Evolutionary conservation across 2,888 invertebrate species (phyloP).

Genomic region (Eupithecia centaureata): DNA sequence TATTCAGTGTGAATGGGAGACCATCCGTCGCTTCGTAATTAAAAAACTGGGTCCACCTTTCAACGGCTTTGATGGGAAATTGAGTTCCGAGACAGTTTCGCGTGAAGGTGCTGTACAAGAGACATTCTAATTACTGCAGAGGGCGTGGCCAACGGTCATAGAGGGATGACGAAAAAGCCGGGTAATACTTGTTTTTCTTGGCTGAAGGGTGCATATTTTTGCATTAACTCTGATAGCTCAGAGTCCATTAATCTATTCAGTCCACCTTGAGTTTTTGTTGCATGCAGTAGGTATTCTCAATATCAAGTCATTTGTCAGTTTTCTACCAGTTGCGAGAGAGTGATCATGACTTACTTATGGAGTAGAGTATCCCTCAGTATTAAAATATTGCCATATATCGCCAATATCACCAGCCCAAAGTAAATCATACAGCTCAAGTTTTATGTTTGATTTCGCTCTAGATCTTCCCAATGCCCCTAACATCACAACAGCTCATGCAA

Average conservation of each 20-base stretch:
- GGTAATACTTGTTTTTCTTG: slow-evolving; percentile 6
- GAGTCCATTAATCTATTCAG: neutral
- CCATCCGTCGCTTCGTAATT: slow-evolving; percentile 25
- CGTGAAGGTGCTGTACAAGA: slow-evolving; percentile 57
- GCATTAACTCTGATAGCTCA: neutral
- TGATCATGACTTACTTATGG: neutral
- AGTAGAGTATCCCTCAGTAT: no score
- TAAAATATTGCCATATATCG: no score
- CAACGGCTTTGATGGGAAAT: slow-evolving; percentile 44
- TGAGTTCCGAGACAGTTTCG: slow-evolving; percentile 49
- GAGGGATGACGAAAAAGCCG: slow-evolving; percentile 12
- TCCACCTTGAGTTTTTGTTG: neutral
- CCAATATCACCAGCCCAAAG: no score
- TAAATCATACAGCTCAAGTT: no score
- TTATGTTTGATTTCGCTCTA: neutral
- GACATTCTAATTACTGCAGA: slow-evolving; percentile 71
- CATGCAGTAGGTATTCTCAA: neutral
- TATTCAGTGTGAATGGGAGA: slow-evolving; percentile 20
- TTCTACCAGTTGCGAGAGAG: neutral
- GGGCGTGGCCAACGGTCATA: slow-evolving; percentile 58
- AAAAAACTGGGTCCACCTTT: slow-evolving; percentile 30
- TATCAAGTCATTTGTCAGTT: neutral
- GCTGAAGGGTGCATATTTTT: slow-evolving; percentile 8
- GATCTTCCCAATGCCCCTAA: neutral
- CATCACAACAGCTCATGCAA: neutral